Conservation (phyloP, 2,113 vertebrate species). For the Eulemur rufifrons region DNA sequence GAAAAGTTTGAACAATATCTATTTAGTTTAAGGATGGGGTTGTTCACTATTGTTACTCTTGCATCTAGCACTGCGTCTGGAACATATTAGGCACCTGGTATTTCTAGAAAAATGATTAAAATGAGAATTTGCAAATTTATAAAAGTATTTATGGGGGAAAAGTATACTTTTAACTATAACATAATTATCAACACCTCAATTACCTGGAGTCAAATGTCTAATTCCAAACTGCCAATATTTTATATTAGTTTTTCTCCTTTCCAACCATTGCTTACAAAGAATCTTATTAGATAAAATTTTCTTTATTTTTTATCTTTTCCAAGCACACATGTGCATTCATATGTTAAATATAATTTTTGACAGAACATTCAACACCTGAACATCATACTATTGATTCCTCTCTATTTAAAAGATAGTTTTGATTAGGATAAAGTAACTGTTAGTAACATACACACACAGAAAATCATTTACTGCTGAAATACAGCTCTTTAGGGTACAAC, state of each 20-base stretch:
- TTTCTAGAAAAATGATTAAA: background rate
- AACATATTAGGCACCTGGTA: background rate
- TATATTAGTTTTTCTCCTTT: conserved; percentile 41
- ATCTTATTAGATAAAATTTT: conserved; percentile 17
- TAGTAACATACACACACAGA: conserved; percentile 5
- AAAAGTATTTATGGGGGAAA: background rate
- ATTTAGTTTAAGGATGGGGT: background rate
- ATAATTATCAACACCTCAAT: background rate
- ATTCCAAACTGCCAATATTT: background rate
- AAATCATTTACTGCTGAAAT: conserved; percentile 1
- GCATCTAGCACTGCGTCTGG: background rate
- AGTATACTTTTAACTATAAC: background rate
- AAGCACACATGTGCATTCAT: conserved; percentile 26
- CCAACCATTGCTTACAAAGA: conserved; percentile 75
- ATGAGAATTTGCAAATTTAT: conserved; percentile 34
- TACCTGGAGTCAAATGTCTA: background rate
- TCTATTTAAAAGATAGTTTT: conserved; percentile 11
- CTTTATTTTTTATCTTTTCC: conserved; percentile 33
- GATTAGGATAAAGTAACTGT: conserved; percentile 1
- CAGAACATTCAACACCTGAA: conserved; percentile 55
- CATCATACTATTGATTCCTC: background rate
- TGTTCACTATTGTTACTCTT: background rate
- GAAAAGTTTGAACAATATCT: background rate
- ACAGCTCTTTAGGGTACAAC: conserved; percentile 12
- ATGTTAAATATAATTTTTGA: conserved; percentile 60